Conservation (phyloP, 2,797 vertebrate genomes). For the Novumbra hubbsi region DNA sequence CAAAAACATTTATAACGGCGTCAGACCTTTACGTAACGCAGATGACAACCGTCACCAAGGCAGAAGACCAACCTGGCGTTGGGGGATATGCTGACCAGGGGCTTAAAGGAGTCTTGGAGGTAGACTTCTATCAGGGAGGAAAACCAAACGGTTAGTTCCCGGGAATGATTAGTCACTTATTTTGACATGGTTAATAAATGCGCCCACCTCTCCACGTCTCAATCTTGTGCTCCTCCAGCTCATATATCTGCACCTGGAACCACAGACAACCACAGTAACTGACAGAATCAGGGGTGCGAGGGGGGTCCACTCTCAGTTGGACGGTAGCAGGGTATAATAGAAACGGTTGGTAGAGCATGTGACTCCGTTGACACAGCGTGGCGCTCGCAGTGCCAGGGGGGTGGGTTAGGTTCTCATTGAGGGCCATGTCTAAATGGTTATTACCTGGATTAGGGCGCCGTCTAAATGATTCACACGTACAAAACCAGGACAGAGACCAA, state of each 20-base stretch:
- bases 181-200: background rate
- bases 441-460: no score
- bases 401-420: no score
- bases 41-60: background rate
- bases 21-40: background rate
- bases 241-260: constrained; percentile 96
- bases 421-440: no score
- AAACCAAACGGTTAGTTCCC: constrained; percentile 15
- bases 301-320: background rate
- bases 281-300: constrained; percentile 7
- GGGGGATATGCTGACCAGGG: constrained; percentile 94
- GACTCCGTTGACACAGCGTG: no score
- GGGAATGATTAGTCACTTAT: background rate
- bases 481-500: background rate
- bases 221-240: constrained; percentile 97
- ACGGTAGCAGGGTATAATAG: background rate
- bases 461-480: background rate
- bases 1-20: background rate
- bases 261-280: background rate
- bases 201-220: constrained; percentile 96
- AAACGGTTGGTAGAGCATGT: no score
- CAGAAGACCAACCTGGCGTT: constrained; percentile 82
- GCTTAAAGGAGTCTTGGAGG: constrained; percentile 96
- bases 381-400: no score
- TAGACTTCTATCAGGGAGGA: constrained; percentile 80